Percentiles rank a stretch among this genome's conserved stretches.
These are phyloP conservation scores for Synanceia verrucosa DNA, from an alignment of 2,797 vertebrate species.

Conservation along the genomic window DNA sequence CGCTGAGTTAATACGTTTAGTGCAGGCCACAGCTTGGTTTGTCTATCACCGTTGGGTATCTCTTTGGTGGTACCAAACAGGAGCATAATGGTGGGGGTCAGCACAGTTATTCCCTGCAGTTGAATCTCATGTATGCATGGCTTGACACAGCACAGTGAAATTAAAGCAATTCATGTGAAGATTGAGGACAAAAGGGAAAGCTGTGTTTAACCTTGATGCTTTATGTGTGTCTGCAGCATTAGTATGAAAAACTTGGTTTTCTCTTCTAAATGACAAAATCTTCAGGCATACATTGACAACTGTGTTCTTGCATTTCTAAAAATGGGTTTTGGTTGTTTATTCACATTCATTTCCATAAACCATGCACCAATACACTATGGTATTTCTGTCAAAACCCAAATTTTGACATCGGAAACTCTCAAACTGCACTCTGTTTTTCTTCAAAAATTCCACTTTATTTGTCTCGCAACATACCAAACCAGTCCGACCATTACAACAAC, in stretches of 20 bases:
- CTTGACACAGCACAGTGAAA: neutral
- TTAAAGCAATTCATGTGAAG: neutral
- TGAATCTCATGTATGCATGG: neutral
- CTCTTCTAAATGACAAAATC: neutral
- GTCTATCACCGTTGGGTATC: neutral
- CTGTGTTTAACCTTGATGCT: neutral
- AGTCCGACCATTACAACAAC: conserved; percentile 3
- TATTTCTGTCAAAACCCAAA: neutral
- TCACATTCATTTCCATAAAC: no score
- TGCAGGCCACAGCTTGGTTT: neutral
- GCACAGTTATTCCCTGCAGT: neutral
- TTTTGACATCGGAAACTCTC: neutral
- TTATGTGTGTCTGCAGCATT: neutral
- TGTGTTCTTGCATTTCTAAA: neutral
- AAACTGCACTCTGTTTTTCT: neutral
- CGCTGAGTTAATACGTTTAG: no score
- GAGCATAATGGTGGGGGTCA: neutral
- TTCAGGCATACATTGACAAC: neutral
- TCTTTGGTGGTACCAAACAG: neutral
- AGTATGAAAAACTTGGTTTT: neutral
- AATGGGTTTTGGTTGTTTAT: neutral
- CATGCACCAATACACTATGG: neutral
- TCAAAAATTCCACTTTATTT: conserved; percentile 27
- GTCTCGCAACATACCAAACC: neutral
- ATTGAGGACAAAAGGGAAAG: neutral